phyloP scores from a whole-genome alignment of 2,888 invertebrate genomes.

The Chromoteleia sp. region DNA sequence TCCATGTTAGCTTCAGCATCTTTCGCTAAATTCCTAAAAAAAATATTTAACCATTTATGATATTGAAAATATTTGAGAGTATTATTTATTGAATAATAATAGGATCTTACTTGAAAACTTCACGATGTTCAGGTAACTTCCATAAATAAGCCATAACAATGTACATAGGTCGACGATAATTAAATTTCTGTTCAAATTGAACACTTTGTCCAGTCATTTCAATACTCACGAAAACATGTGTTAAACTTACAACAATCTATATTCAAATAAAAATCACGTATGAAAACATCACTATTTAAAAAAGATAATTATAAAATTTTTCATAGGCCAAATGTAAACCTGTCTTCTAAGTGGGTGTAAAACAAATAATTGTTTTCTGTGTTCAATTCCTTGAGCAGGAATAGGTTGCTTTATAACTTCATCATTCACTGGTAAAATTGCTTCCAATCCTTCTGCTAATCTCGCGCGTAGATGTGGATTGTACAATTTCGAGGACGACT shows the following conservation, averaged over 20 bases:
- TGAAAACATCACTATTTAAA: too few relatives aligned
- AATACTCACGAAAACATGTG: slow-evolving; percentile 98
- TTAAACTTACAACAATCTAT: slow-evolving; percentile 91
- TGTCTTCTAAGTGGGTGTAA: slow-evolving; percentile 90
- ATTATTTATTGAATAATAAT: not conserved
- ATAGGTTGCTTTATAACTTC: slow-evolving; percentile 84
- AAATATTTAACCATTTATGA: slow-evolving; percentile 24
- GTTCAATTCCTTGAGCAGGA: slow-evolving; percentile 86
- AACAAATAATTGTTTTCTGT: slow-evolving; percentile 90
- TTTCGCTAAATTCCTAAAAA: slow-evolving; percentile 88
- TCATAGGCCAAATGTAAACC: slow-evolving; percentile 82
- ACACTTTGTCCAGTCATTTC: slow-evolving; percentile 99
- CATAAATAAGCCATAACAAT: slow-evolving; percentile 96
- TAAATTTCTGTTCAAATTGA: slow-evolving; percentile 98
- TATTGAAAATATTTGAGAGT: slow-evolving; percentile 11
- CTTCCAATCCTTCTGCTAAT: slow-evolving; percentile 95
- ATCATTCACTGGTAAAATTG: slow-evolving; percentile 91
- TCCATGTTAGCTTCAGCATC: slow-evolving; percentile 96
- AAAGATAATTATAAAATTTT: not conserved
- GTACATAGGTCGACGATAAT: slow-evolving; percentile 98
- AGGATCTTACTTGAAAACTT: slow-evolving; percentile 88
- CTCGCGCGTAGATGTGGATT: slow-evolving; percentile 97
- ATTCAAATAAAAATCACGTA: slow-evolving; percentile 13
- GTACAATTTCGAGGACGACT: slow-evolving; percentile 91
- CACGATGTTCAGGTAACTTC: slow-evolving; percentile 91